Evolutionary conservation across 2,797 vertebrate species (phyloP), one percentile per base, ranked within the genome.

Genomic region (Dryobates pubescens): DNA sequence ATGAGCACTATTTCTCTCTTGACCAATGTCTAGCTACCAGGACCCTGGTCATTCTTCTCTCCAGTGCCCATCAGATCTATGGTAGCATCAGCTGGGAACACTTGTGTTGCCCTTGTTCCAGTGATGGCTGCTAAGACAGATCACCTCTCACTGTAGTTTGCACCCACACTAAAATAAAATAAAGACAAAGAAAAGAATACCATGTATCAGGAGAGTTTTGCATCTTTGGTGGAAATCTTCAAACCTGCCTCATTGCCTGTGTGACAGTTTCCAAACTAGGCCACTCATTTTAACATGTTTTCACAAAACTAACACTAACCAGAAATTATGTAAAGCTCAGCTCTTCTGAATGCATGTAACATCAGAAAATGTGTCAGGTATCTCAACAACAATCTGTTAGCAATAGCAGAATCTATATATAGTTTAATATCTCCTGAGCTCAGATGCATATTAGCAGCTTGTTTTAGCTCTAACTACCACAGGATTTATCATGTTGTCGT

Each of bases 311-410:
- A 94, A 94, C 90, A 70, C 94, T 95, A 96, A 90, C 92, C 49
- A 94, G 73, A 54, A 96, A 94, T 96, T 96, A 96, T 92, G 87
- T 96, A 95, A 96, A 94, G 87, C 86, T 94, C 88, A 90, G 92
- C 88, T 95, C 93, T 94, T 96, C 88, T 70, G 43, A 95, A 86
- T 38, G 70, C 89, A 58, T 68, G 82, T 76, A 95, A 93, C 90
- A 94, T 87, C 85, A 90, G 90, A 94, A 95, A 95, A 93, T 70
- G 87, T 95, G 92, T 96, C 94, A 96, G 94, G 95, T 94, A 95
- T 82, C 89, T 90, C 90, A 75, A 94, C 89, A 94, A 86, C 94
- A 93, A 94, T 90, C 96, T 96, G 94, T 96, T 93, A 86, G 82
- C 54, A 95, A 93, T 70, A 90, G 89, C 91, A 91, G 69, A 88